Evolutionary conservation across 2,888 invertebrate species (phyloP), one percentile per base, ranked within the genome.

Genomic region (Lathronympha strigana): DNA sequence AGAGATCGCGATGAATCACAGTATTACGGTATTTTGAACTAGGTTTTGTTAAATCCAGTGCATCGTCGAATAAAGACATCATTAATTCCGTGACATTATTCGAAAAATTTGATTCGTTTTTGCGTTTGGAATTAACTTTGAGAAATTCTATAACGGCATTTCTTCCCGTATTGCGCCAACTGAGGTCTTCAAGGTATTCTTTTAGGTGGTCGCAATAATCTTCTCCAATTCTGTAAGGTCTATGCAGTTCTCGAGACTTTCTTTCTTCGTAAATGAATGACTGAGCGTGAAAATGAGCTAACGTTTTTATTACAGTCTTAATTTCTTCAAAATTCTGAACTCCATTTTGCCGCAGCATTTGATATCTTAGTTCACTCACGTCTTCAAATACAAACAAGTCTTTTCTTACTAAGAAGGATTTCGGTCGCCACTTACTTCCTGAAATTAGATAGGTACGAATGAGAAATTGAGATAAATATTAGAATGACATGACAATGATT

Each of bases 1-100:
- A 94, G 25, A 94, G 81, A 80, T 94, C 94, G 0, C 93, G 91
- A 74, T 95, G 94, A 1, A 92, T 87, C 0, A 94, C 79, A 0
- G 89, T 93, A 67, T 94, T 94, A 28, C 90, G 78, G 76, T 88
- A 86, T 67, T 77, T 78, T 43, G 75, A 36, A 54, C 90, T 87
- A 5, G 93, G 92, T 64, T 82, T 79, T 84, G 87, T 88, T 8
- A 86, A 76, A 19, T 76, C 69, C 4, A 79, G 38, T 13, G 88
- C 86, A 36, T 66, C 70, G 4, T 81, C 73, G 64, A 76, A 89
- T 23, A 90, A 63, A 53, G 68, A 68, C 0, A 79, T 77, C 9
- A 90, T 66, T 8, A 80, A 69, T 1, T 68, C 51, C 38, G 86
- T 79, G 25, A 88, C 58, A 15, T 77, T 70, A 49, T 71, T 66